These are phyloP conservation scores for Passer montanus DNA, from an alignment of 2,113 vertebrate species.

Conservation along the genomic window DNA sequence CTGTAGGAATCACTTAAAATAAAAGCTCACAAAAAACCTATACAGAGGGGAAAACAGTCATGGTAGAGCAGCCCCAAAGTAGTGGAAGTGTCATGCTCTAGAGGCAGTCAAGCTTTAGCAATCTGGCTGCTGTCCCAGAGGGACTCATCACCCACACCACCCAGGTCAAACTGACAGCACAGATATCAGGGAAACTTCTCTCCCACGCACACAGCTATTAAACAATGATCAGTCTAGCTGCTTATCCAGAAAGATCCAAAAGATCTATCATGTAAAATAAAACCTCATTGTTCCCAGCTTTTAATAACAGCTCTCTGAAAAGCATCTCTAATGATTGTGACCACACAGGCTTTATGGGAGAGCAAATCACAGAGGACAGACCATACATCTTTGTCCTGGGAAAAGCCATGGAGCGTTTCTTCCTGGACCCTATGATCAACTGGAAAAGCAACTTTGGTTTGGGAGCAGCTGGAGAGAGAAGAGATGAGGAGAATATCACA, in stretches of 20 bases:
- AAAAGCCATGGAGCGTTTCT: background rate
- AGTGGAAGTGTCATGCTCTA: conserved; percentile 31
- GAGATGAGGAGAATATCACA: background rate
- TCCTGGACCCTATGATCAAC: background rate
- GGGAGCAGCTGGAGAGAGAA: background rate
- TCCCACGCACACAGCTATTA: background rate
- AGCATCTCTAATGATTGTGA: background rate
- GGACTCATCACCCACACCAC: conserved; percentile 78
- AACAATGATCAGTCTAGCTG: background rate
- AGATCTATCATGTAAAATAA: background rate
- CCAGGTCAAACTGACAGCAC: conserved; percentile 76
- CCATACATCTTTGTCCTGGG: background rate
- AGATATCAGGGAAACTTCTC: conserved; percentile 17
- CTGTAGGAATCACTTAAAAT: background rate
- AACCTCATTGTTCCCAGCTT: conserved; percentile 1
- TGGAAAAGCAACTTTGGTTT: background rate
- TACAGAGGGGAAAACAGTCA: background rate
- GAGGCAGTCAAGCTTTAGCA: conserved; percentile 78
- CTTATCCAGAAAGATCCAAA: conserved; percentile 24
- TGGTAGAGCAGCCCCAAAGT: background rate
- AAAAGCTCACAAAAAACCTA: background rate
- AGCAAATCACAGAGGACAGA: background rate
- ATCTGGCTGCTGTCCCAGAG: conserved; percentile 74
- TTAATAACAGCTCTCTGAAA: conserved; percentile 1
- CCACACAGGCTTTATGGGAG: background rate